These are phyloP conservation scores for Eupeodes latifasciatus DNA, from an alignment of 2,888 invertebrate species.

Conservation along the genomic window DNA sequence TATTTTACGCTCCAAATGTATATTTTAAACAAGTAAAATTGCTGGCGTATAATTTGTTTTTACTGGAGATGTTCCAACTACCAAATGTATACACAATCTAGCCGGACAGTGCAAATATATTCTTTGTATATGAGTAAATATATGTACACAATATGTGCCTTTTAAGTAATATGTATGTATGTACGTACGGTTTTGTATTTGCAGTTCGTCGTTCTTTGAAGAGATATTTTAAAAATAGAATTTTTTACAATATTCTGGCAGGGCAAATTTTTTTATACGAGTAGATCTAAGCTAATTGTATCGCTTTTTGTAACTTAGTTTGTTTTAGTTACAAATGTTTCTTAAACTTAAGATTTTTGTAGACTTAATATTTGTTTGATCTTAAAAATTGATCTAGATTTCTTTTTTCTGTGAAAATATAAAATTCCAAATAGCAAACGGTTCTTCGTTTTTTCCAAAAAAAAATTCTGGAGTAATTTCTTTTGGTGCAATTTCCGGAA, in stretches of 20 bases:
- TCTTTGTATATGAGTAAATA: slow-evolving; percentile 15
- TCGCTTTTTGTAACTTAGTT: neutral
- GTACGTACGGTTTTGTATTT: neutral
- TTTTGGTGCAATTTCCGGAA: too few species aligned
- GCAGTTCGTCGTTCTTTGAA: slow-evolving; percentile 21
- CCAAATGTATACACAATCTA: slow-evolving; percentile 42
- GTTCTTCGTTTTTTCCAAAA: too few species aligned
- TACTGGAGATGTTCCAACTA: slow-evolving; percentile 61
- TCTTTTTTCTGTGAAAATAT: too few species aligned
- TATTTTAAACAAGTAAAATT: slow-evolving; percentile 19
- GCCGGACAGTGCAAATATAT: slow-evolving; percentile 36
- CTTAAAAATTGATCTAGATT: too few species aligned
- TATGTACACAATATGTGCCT: neutral
- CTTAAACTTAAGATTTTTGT: too few species aligned
- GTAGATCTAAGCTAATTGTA: neutral
- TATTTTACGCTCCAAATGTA: slow-evolving; percentile 22
- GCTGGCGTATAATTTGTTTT: slow-evolving; percentile 44
- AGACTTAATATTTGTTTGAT: too few species aligned
- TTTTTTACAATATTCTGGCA: slow-evolving; percentile 14
- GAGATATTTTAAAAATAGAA: slow-evolving; percentile 32
- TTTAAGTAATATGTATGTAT: neutral
- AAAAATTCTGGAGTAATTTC: too few species aligned
- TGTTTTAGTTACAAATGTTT: neutral
- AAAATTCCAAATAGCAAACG: too few species aligned
- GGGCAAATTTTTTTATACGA: neutral